Evolutionary conservation across 2,113 vertebrate species (phyloP).

Genomic region (Antennarius striatus): DNA sequence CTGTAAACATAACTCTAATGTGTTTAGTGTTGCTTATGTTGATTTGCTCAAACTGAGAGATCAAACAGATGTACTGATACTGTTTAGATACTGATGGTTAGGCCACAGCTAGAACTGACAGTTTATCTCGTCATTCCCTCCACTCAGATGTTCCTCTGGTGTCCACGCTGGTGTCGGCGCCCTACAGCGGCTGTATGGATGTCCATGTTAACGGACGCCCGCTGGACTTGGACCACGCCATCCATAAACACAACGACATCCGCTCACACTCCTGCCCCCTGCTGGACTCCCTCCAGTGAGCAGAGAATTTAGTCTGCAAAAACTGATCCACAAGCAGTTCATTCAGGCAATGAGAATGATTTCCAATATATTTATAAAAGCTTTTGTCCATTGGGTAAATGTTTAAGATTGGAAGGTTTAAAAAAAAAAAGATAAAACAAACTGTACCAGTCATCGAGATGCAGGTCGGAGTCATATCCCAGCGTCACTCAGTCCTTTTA

Average conservation of each 20-base stretch:
- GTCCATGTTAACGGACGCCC: constrained; percentile 77
- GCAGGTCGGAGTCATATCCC: constrained; percentile 40
- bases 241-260: constrained; percentile 91
- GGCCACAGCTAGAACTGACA: background rate
- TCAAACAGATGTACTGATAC: background rate
- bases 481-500: constrained; percentile 35
- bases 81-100: background rate
- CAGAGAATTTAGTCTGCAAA: constrained; percentile 10
- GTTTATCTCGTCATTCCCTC: constrained; percentile 18
- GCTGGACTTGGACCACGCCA: constrained; percentile 89
- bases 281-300: constrained; percentile 70
- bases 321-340: constrained; percentile 43
- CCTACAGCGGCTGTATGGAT: constrained; percentile 93
- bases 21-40: background rate
- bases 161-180: constrained; percentile 86
- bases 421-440: background rate
- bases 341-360: constrained; percentile 45
- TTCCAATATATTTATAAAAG: constrained; percentile 47
- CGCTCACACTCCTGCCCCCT: constrained; percentile 94
- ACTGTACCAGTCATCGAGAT: constrained; percentile 16
- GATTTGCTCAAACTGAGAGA: constrained; percentile 2
- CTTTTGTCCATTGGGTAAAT: constrained; percentile 33
- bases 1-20: background rate
- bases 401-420: constrained; percentile 51
- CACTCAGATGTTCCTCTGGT: constrained; percentile 88